A percentile compares a stretch with the other conserved stretches of the same genome.
These are phyloP conservation scores for Lepidurus apus DNA, from an alignment of 1,140 invertebrate genomes.

Conservation along the genomic window DNA sequence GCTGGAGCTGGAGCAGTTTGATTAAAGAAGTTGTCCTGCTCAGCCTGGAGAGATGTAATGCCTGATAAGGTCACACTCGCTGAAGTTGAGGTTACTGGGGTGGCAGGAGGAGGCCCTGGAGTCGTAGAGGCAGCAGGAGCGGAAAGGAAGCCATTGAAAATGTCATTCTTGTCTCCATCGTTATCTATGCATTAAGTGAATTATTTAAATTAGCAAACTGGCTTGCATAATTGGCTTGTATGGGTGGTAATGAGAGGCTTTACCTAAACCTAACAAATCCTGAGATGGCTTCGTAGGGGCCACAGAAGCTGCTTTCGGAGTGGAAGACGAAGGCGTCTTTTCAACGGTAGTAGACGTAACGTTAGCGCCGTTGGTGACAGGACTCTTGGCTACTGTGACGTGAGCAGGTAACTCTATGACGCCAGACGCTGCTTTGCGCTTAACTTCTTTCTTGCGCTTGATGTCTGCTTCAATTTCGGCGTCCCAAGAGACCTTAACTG, in stretches of 20 bases:
- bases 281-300: slow-evolving; percentile 41
- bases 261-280: slow-evolving; percentile 58
- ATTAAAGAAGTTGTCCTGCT: slow-evolving; percentile 86
- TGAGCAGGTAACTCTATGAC: slow-evolving; percentile 43
- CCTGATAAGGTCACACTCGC: slow-evolving; percentile 38
- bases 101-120: slow-evolving; percentile 34
- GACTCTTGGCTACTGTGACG: slow-evolving; percentile 45
- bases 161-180: slow-evolving; percentile 35
- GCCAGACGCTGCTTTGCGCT: slow-evolving; percentile 56
- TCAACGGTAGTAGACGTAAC: slow-evolving; percentile 41
- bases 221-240: neutral
- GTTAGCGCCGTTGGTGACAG: slow-evolving; percentile 48
- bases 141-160: slow-evolving; percentile 39
- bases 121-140: slow-evolving; percentile 36
- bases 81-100: slow-evolving; percentile 42
- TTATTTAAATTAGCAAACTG: too few relatives aligned
- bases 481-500: slow-evolving; percentile 76
- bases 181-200: slow-evolving; percentile 14
- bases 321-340: slow-evolving; percentile 32
- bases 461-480: slow-evolving; percentile 66
- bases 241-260: neutral
- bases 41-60: slow-evolving; percentile 44
- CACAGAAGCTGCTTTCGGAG: slow-evolving; percentile 36
- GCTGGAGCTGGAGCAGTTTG: slow-evolving; percentile 63
- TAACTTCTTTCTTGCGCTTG: slow-evolving; percentile 62